Conservation (phyloP, 2,888 invertebrate genomes). For the Brachyptera risi region DNA sequence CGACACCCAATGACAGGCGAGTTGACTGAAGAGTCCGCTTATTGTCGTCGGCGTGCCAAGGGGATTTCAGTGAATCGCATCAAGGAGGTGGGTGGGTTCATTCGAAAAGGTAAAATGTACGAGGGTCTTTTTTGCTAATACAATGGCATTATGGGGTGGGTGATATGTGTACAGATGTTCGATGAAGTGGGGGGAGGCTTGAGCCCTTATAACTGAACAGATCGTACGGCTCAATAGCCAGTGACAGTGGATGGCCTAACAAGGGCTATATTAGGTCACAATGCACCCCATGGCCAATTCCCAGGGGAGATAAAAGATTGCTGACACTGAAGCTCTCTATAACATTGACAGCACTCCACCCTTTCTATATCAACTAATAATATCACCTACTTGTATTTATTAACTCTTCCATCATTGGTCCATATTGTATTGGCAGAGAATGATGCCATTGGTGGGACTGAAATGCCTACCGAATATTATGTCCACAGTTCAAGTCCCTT, state of each 20-base stretch:
- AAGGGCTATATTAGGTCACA: slow-evolving; percentile 20
- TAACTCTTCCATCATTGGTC: slow-evolving; percentile 17
- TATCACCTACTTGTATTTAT: slow-evolving; percentile 5
- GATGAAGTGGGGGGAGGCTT: slow-evolving; percentile 18
- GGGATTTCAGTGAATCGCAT: neutral
- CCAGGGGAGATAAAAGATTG: slow-evolving; percentile 17
- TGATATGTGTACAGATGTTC: slow-evolving; percentile 22
- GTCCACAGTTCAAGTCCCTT: slow-evolving; percentile 17
- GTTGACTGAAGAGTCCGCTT: neutral
- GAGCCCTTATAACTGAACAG: slow-evolving; percentile 12
- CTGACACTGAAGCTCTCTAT: slow-evolving; percentile 5
- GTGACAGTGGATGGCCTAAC: slow-evolving; percentile 18
- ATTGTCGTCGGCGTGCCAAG: neutral
- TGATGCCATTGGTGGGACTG: slow-evolving; percentile 14
- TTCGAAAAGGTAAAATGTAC: slow-evolving; percentile 6
- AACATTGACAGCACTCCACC: slow-evolving; percentile 15
- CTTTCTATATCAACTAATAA: slow-evolving; percentile 8
- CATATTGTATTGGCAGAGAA: slow-evolving; percentile 5
- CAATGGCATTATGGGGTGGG: slow-evolving; percentile 15
- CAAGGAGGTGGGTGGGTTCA: slow-evolving; percentile 6
- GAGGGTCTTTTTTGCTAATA: slow-evolving; percentile 13
- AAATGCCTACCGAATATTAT: slow-evolving; percentile 5
- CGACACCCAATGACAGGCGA: slow-evolving; percentile 16
- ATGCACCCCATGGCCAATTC: slow-evolving; percentile 19
- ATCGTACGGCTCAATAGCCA: slow-evolving; percentile 19